Evolutionary conservation across 2,797 vertebrate genomes (phyloP).

Genomic region (Schizopygopsis pylzovi): DNA sequence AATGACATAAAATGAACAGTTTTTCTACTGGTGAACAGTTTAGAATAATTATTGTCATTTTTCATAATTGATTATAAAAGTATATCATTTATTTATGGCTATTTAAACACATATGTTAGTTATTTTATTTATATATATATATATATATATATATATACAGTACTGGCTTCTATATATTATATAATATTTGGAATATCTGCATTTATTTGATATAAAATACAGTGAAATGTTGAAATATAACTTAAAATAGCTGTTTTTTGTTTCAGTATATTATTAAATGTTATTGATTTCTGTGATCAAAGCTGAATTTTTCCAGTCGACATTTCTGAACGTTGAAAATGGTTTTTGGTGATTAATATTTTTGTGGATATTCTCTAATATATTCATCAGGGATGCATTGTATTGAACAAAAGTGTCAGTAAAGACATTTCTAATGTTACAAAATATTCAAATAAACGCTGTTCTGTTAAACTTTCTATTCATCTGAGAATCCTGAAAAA

Average conservation of each 20-base stretch:
- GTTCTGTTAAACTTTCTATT: too few relatives aligned
- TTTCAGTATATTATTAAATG: not conserved
- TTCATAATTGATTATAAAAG: not conserved
- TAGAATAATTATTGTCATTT: not conserved
- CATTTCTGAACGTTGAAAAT: not conserved
- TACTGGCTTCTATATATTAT: too few relatives aligned
- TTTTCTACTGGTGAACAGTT: not conserved
- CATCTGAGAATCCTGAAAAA: too few relatives aligned
- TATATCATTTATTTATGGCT: not conserved
- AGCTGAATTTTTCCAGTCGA: not conserved
- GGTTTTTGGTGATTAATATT: too few relatives aligned
- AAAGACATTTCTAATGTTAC: not conserved
- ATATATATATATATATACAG: not conserved
- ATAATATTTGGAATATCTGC: not conserved
- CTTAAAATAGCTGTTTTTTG: not conserved
- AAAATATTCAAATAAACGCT: not conserved
- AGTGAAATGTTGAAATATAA: not conserved
- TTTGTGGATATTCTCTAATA: too few relatives aligned
- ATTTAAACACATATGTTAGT: not conserved
- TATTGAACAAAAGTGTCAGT: not conserved
- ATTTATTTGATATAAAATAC: not conserved
- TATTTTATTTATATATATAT: not conserved
- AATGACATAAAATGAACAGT: not conserved
- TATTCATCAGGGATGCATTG: not conserved
- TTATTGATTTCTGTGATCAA: not conserved